Evolutionary conservation across 2,113 vertebrate genomes (phyloP), one percentile per base, ranked within the genome.

Genomic region (Solea senegalensis): DNA sequence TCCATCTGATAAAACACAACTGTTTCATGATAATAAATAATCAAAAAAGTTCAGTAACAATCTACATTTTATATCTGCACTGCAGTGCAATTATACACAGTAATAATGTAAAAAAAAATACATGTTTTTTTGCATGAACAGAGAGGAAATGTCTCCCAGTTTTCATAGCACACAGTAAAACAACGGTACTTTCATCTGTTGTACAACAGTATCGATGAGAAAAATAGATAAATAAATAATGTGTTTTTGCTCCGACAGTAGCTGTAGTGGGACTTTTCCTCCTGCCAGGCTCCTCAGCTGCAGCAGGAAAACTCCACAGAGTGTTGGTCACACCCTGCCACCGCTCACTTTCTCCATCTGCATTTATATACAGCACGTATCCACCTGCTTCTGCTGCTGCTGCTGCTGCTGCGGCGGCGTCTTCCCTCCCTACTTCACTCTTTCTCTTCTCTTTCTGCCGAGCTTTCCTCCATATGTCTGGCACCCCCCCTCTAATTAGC

Each of bases 271-370:
- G 28, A n/a, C 16, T 59, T 58, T 78, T 80, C 81, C 73, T 3
- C 80, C 69, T 27, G 76, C 44, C 71, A 48, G 65, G 65, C 64
- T 52, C 72, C 78, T 80, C 70, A 34, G 78, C 74, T 74, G 78
- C 81, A 55, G 79, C 76, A 82, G 73, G 50, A 68, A 52, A 76
- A 70, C 76, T 69, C 44, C 43, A 46, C 72, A 65, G 40, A 70
- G 78, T 59, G 82, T 40, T 41, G 78, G 82, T 80, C 86, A 84
- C 88, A 80, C 86, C 83, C 82, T 72, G 69, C 40, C 59, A 16
- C 74, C 0, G 54, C 80, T 61, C 34, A 1, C 74, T 45, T 2
- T 28, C 40, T 65, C 14, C 28, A 21, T 45, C 61, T 45, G 40
- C 28, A 2, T 11, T 11, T 21, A 58, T 13, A 1, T 15, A 51